Conservation (phyloP, 2,888 invertebrate genomes). For the Chrysomela aeneicollis region DNA sequence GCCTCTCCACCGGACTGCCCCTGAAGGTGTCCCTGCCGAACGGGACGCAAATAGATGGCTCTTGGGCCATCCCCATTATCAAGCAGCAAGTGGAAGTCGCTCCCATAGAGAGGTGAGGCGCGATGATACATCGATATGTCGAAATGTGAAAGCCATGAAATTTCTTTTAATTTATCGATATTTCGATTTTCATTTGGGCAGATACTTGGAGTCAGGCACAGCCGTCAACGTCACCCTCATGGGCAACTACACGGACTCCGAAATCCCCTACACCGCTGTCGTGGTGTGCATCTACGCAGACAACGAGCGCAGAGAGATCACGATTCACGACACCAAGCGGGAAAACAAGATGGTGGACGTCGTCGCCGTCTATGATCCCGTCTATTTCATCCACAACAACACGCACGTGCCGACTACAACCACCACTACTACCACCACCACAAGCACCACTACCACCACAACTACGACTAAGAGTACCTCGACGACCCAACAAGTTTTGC, state of each 20-base stretch:
- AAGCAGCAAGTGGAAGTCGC: constrained; percentile 66
- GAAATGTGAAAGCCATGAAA: no score
- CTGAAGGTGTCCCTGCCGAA: constrained; percentile 70
- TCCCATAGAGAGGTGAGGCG: constrained; percentile 64
- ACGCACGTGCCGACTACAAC: constrained; percentile 81
- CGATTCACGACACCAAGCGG: constrained; percentile 69
- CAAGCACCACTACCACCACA: constrained; percentile 62
- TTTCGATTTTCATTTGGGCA: no score
- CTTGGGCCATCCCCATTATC: constrained; percentile 72
- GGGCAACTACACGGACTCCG: constrained; percentile 77
- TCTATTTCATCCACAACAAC: constrained; percentile 79
- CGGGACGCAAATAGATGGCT: constrained; percentile 66
- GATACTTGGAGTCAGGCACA: constrained; percentile 74
- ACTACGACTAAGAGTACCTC: constrained; percentile 61
- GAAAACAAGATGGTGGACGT: constrained; percentile 76
- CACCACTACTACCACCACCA: constrained; percentile 66
- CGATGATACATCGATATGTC: no score
- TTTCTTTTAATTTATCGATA: no score
- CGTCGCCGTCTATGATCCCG: constrained; percentile 75
- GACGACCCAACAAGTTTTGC: constrained; percentile 61
- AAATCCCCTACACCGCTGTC: constrained; percentile 77
- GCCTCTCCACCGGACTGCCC: constrained; percentile 74
- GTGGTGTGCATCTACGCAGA: constrained; percentile 75
- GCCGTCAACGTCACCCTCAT: constrained; percentile 82
- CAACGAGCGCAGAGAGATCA: constrained; percentile 66